Percentiles rank a stretch among this genome's conserved stretches.
Evolutionary conservation across 2,113 vertebrate genomes (phyloP).

Genomic region (Platanista minor): DNA sequence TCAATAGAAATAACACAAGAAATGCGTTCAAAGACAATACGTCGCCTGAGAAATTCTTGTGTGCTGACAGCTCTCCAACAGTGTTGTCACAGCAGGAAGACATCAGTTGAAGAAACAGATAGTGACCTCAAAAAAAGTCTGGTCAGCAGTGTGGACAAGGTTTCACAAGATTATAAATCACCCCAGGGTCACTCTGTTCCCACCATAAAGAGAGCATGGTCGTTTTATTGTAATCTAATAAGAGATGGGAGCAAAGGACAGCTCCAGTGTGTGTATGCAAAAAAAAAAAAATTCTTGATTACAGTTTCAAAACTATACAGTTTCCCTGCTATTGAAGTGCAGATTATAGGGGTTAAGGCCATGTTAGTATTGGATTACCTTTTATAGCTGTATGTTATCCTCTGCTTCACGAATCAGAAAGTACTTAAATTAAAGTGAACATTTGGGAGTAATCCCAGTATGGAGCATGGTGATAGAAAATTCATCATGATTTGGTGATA

Average conservation of each 20-base stretch:
- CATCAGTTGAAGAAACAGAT: slow-evolving; percentile 95
- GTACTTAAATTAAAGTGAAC: slow-evolving; percentile 89
- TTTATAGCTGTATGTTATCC: slow-evolving; percentile 88
- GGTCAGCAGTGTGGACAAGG: slow-evolving; percentile 88
- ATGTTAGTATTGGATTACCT: slow-evolving; percentile 88
- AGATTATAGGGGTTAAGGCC: slow-evolving; percentile 88
- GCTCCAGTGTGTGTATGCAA: slow-evolving; percentile 88
- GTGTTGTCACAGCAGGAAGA: slow-evolving; percentile 97
- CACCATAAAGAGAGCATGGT: slow-evolving; percentile 87
- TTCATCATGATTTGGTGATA: slow-evolving; percentile 86
- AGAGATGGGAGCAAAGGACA: slow-evolving; percentile 90
- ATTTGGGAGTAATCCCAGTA: slow-evolving; percentile 86
- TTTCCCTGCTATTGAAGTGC: slow-evolving; percentile 88
- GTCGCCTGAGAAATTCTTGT: slow-evolving; percentile 86
- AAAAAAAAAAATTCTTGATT: slow-evolving; percentile 90
- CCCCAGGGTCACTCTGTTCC: slow-evolving; percentile 92
- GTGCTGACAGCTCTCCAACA: slow-evolving; percentile 94
- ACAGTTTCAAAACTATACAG: slow-evolving; percentile 89
- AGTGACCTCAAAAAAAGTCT: slow-evolving; percentile 86
- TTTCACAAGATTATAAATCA: slow-evolving; percentile 97
- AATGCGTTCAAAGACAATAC: slow-evolving; percentile 82
- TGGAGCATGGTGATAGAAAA: slow-evolving; percentile 82
- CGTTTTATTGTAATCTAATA: slow-evolving; percentile 92
- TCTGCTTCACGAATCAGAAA: slow-evolving; percentile 88
- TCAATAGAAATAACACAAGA: slow-evolving; percentile 79